Base-by-base conservation (phyloP, 1,140 invertebrate genomes). In the Formica selysi region DNA sequence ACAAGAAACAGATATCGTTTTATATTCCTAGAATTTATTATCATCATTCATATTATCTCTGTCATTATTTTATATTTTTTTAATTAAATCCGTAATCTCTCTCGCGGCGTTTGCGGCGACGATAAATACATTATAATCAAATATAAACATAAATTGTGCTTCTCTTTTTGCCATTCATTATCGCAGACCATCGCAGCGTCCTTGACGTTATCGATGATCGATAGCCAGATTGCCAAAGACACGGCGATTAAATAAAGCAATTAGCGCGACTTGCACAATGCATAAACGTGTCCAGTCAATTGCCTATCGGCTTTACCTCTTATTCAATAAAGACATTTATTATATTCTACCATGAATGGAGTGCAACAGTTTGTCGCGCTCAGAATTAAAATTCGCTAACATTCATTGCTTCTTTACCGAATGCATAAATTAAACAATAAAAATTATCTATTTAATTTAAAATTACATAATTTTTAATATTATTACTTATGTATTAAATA, bases 121-220 rank as follows among this genome's bases (percentile, higher is more conserved):
- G 79, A 73, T 13, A 71, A 83, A 48, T 48, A 13, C 67, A 73
- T 59, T 41, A n/a, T 36, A 13, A 62, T 57, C 54, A 36, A 74
- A 83, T 41, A 41, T 57, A 68, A 80, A 70, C 71, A 22, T 38
- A 68, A 83, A 62, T 73, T 68, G 68, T 38, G 68, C 26, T 48
- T 44, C 32, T 83, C 22, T 36, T 62, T 73, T 73, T 29, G 79
- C 38, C 79, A 19, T 26, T 59, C 7, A 81, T 73, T 65, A 71
- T 44, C 68, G 4, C 36, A 4, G 38, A 22, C 22, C 44, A 61
- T 61, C 79, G 16, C 22, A 4, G 38, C 38, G 67, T 59, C 67
- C 67, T 81, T 81, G 79, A 38, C 11, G 79, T 44, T 81, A 73
- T 83, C 79, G 68, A 61, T 62, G 79, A 83, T 83, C 79, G 26